Base-by-base conservation (phyloP, 2,797 vertebrate genomes). In the Kryptolebias ocellatus region DNA sequence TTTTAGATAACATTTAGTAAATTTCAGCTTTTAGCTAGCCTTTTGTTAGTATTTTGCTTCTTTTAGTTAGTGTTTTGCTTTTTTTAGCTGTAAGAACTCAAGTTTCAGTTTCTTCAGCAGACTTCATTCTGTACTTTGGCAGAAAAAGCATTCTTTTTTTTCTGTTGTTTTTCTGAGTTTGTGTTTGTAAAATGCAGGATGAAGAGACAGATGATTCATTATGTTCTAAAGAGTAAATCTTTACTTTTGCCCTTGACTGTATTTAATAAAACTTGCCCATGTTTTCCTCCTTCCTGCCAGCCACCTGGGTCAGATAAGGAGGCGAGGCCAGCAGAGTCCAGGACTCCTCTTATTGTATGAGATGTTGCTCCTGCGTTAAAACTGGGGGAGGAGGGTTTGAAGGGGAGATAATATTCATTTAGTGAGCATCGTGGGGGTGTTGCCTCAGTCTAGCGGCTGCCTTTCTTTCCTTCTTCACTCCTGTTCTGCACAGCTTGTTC, bases 361-460 rank as follows among this genome's bases (percentile, higher is more conserved):
- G 75, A 79, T 60, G 80, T 15, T 73, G 70, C 66, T 72, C 54
- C 57, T 46, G 71, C 80, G 83, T 76, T 72, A 84, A 60, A 11
- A 7, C 50, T 6, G 54, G 39, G 63, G 55, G 42, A 67, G 60
- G 29, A 60, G 44, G 67, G 67, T 45, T 24, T 60, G 64, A 57
- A 56, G 60, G 72, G 83, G 71, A 65, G 87, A 78, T 90, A 86
- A 86, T 77, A 78, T 67, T 87, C 74, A 74, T 87, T 84, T 87
- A 83, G 85, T 81, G 83, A 89, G 76, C 74, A 74, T 72, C 72
- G 83, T 58, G 77, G 81, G 84, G 88, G 90, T 59, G 86, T 90
- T 71, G 77, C 80, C 77, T 79, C 77, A 90, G 79, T 51, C 73
- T 76, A 70, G 64, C 47, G 78, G 67, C 70, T 72, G 18, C 57